Evolutionary conservation across 2,113 vertebrate genomes (phyloP).

Genomic region (Epinephelus cyanopodus): DNA sequence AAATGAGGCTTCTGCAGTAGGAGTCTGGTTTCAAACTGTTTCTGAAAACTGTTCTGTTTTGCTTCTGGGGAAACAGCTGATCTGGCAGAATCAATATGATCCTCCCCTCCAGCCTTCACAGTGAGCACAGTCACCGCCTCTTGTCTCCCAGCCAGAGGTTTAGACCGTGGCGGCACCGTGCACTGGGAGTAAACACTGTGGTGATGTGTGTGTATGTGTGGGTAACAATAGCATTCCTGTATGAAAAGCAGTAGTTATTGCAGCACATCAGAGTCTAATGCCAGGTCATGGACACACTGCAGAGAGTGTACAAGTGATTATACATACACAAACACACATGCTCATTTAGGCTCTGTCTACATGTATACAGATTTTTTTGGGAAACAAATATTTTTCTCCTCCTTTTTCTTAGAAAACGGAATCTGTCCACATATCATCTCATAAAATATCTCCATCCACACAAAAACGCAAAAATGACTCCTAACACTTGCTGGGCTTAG

Average conservation of each 20-base stretch:
- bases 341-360: background rate
- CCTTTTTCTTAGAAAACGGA: too few relatives aligned
- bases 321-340: background rate
- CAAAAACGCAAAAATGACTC: too few relatives aligned
- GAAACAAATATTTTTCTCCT: too few relatives aligned
- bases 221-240: conserved; percentile 61
- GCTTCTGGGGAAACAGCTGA: conserved; percentile 45
- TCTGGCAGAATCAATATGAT: conserved; percentile 37
- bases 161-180: conserved; percentile 12
- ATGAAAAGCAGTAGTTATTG: conserved; percentile 54
- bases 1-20: background rate
- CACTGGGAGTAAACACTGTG: conserved; percentile 64
- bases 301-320: too few relatives aligned
- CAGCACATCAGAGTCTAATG: conserved; percentile 32
- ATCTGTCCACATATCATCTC: too few relatives aligned
- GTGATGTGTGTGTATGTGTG: conserved; percentile 54
- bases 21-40: background rate
- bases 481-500: too few relatives aligned
- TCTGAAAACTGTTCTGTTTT: background rate
- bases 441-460: too few relatives aligned
- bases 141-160: conserved; percentile 56
- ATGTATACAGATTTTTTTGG: background rate
- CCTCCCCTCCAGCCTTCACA: conserved; percentile 30
- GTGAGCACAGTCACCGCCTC: conserved; percentile 35
- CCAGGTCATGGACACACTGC: background rate